Conservation (phyloP, 2,888 invertebrate genomes). For the Sphaeridia pumilis region DNA sequence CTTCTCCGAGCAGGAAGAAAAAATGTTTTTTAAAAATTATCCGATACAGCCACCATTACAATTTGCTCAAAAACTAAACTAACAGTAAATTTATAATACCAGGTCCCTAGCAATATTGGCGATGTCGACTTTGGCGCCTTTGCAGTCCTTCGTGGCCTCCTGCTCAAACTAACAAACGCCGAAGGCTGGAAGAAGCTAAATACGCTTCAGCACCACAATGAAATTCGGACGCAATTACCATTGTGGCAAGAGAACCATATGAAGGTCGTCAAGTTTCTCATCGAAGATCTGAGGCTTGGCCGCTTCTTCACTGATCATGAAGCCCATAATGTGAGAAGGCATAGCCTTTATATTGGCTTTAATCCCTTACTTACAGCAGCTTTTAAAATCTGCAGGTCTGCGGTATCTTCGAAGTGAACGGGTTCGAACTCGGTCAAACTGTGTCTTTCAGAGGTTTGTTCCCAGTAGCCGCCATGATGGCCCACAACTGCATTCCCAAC, state of each 20-base stretch:
- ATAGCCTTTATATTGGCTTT: too few relatives aligned
- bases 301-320: constrained; percentile 49
- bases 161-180: constrained; percentile 29
- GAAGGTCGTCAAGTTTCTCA: constrained; percentile 52
- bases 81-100: too few relatives aligned
- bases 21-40: too few relatives aligned
- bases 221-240: constrained; percentile 47
- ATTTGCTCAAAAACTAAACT: too few relatives aligned
- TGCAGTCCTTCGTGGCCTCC: constrained; percentile 30
- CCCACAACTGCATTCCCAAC: constrained; percentile 33
- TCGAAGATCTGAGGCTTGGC: constrained; percentile 48
- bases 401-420: constrained; percentile 33
- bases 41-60: too few relatives aligned
- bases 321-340: constrained; percentile 16
- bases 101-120: background rate
- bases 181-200: constrained; percentile 45
- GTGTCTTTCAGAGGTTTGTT: constrained; percentile 28
- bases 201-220: constrained; percentile 59
- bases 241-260: constrained; percentile 57
- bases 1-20: too few relatives aligned
- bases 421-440: constrained; percentile 31
- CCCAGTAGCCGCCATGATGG: constrained; percentile 30
- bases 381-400: constrained; percentile 32
- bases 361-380: too few relatives aligned
- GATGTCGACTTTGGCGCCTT: constrained; percentile 27